Evolutionary conservation across 2,888 invertebrate species (phyloP), one percentile per base, ranked within the genome.

Genomic region (Agapostemon virescens): DNA sequence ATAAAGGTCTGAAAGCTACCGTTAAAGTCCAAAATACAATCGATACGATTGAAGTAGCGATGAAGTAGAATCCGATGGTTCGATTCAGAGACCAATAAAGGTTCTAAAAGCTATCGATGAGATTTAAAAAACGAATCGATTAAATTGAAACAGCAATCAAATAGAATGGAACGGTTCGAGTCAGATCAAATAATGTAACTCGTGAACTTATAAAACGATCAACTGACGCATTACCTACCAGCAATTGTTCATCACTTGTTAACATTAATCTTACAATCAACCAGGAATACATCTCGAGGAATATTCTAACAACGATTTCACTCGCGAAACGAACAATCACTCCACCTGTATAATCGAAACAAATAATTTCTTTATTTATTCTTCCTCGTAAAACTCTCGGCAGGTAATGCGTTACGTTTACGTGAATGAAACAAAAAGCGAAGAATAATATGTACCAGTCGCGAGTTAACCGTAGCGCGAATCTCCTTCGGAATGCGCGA

Each of bases 401-500:
- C 26, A 26, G 55, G 17, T 55, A 26, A 23, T 17, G 0, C 17
- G 15, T 55, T 26, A 55, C 6, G 15, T 7, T 55, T 7, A 6
- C 30, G 30, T n/a, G 1, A 61, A 33, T 61, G 20, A 11, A 61
- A 61, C 33, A 61, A 33, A 33, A 4, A 33, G 33, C 20, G 17
- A 42, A n/a, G 42, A 40, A 30, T 58, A 61, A 61, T 30, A 40
- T 49, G 49, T n/a, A 49, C n/a, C 49, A 38, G 5, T 7, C 26
- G 55, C 2, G 55, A 26, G 15, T 17, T 26, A 15, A 7, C 5
- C 20, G 20, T 20, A 7, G 45, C 23, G 26, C 66, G 26, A 17
- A 4, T 45, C 20, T 45, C 64, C 15, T 42, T 33, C 61, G n/a
- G 58, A 73, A 78, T 69, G 52, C 40, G 38, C 6, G 26, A n/a